These are phyloP conservation scores for Corydoras maculifer DNA, from an alignment of 2,113 vertebrate genomes.

Conservation along the genomic window DNA sequence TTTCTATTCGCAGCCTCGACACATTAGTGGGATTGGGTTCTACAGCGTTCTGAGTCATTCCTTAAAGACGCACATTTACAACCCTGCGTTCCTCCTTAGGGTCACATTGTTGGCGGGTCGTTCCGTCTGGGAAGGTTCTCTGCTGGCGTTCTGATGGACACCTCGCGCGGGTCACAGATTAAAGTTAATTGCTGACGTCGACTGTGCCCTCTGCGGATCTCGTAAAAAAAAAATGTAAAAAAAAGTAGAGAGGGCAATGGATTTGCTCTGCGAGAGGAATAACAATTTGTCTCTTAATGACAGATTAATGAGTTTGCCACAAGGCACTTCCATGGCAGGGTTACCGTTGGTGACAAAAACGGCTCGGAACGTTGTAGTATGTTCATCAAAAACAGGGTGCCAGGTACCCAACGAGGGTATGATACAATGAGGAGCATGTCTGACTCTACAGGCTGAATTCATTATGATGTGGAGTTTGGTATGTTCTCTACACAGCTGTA, in stretches of 20 bases:
- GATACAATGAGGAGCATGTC: too few relatives aligned
- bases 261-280: slow-evolving; percentile 27
- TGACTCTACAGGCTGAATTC: too few relatives aligned
- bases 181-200: slow-evolving; percentile 36
- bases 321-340: background rate
- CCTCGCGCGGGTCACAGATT: slow-evolving; percentile 25
- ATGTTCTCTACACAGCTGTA: too few relatives aligned
- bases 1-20: slow-evolving; percentile 3
- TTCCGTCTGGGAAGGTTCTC: background rate
- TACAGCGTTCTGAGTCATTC: slow-evolving; percentile 17
- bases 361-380: too few relatives aligned
- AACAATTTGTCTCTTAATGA: slow-evolving; percentile 25
- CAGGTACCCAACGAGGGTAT: too few relatives aligned
- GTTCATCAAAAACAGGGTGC: too few relatives aligned
- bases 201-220: slow-evolving; percentile 10
- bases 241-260: background rate
- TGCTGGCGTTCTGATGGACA: background rate
- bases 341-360: background rate
- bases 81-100: background rate
- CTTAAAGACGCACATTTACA: background rate
- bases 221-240: background rate
- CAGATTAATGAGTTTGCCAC: slow-evolving; percentile 24
- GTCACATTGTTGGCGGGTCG: too few relatives aligned
- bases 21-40: slow-evolving; percentile 1
- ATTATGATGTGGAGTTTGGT: too few relatives aligned